Base-by-base conservation (phyloP, 2,888 invertebrate genomes). In the Onthophagus sagittarius region DNA sequence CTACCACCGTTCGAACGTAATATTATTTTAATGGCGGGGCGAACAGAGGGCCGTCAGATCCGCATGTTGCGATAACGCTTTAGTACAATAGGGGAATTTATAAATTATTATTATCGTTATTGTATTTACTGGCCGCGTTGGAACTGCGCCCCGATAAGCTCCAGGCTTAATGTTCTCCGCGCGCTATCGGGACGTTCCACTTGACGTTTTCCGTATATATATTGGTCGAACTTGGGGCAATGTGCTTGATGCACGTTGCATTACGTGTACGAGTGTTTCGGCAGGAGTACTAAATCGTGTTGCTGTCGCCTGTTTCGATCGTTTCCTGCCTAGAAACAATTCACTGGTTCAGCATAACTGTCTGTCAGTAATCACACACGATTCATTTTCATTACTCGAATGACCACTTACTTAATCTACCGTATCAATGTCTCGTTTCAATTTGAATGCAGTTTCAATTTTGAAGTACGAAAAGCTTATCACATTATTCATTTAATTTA, bases 1-100 rank as follows among this genome's bases (percentile, higher is more conserved):
- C 39, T 53, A 11, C 39, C 11, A 11, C 39, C 9, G n/a, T 33
- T 33, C 53, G 23, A 23, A 23, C 72, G 72, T 72, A 72, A 72
- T 72, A 72, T 67, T 67, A 65, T 72, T 72, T 72, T 72, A 72
- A 72, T 72, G 72, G 72, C 31, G 72, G 72, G 31, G 23, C 64
- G 63, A 23, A 32, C 71, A 70, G 69, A 31, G 64, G 67, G 70
- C 23, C 72, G 72, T 63, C 72, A 72, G 72, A 72, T 72, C 65
- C 65, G 53, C 15, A 67, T 32, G 31, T 33, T 65, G 72, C 33
- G 64, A 72, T 23, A 53, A 39, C 64, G 53, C 23, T 23, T 23
- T 23, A 53, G 39, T 23, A 67, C 72, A 72, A 72, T 65, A 39
- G 72, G 71, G 71, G 72, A 65, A 72, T 65, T 64, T 72, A 53